These are phyloP conservation scores for Nomada goodeniana DNA, from an alignment of 2,888 invertebrate species.

Conservation along the genomic window DNA sequence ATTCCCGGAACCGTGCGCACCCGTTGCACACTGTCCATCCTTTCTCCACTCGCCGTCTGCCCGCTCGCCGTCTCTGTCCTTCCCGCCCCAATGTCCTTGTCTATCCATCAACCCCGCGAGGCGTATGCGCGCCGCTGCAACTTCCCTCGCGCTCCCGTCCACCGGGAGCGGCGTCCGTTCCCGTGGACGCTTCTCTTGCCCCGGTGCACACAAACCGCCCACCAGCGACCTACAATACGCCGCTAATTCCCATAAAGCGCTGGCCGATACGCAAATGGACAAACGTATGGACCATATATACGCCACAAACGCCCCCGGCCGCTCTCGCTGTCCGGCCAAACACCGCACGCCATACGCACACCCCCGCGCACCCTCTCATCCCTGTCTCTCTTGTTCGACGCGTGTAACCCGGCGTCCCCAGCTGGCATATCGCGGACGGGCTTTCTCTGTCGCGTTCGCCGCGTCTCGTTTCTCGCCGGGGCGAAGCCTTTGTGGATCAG, in stretches of 20 bases:
- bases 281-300: constrained; percentile 75
- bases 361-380: constrained; percentile 30
- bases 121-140: constrained; percentile 50
- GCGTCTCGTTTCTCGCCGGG: background rate
- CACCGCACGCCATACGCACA: constrained; percentile 57
- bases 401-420: constrained; percentile 49
- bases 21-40: constrained; percentile 35
- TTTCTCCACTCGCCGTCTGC: constrained; percentile 29
- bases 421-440: constrained; percentile 49
- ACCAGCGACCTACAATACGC: constrained; percentile 82
- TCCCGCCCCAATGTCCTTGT: constrained; percentile 37
- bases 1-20: constrained; percentile 50
- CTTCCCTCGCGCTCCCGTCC: constrained; percentile 31
- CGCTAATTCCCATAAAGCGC: constrained; percentile 84
- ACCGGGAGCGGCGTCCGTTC: constrained; percentile 54
- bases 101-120: constrained; percentile 48
- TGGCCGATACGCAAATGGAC: constrained; percentile 82
- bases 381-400: constrained; percentile 43
- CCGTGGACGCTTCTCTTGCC: constrained; percentile 76
- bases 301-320: constrained; percentile 73
- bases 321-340: constrained; percentile 64
- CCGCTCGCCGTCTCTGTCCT: background rate
- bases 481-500: constrained; percentile 64
- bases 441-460: constrained; percentile 9
- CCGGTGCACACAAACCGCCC: constrained; percentile 79